phyloP scores from a whole-genome alignment of 2,888 invertebrate genomes.

The Luffia ferchaultella region DNA sequence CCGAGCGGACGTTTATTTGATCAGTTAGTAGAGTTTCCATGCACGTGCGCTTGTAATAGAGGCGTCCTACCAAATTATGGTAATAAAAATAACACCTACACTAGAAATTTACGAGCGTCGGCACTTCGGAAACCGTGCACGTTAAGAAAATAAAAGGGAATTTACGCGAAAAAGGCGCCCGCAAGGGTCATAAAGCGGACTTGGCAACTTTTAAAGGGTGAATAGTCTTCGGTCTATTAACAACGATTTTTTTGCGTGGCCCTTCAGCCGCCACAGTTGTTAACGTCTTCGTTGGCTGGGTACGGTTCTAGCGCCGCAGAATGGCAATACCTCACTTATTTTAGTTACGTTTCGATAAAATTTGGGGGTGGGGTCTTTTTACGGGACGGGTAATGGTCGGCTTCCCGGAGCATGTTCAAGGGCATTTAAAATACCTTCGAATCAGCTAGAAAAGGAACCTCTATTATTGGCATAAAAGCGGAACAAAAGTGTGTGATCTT shows the following conservation, averaged over 20 bases:
- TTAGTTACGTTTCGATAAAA: conserved; percentile 25
- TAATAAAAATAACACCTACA: neutral
- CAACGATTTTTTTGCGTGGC: conserved; percentile 4
- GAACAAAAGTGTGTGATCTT: too few relatives aligned
- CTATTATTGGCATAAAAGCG: too few relatives aligned
- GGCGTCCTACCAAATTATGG: neutral
- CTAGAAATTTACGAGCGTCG: neutral
- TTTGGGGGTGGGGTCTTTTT: conserved; percentile 6
- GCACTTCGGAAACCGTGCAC: neutral
- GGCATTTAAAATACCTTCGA: too few relatives aligned
- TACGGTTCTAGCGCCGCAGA: neutral
- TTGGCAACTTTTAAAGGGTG: conserved; percentile 36
- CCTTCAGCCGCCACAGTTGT: neutral
- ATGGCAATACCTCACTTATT: conserved; percentile 31
- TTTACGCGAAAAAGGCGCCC: conserved; percentile 3
- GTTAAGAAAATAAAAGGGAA: conserved; percentile 6
- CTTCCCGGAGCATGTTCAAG: neutral
- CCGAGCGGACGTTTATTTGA: too few relatives aligned
- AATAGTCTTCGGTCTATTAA: conserved; percentile 6
- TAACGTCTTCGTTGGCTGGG: neutral
- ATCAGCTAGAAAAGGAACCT: too few relatives aligned
- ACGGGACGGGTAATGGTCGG: neutral
- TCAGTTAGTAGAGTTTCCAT: too few relatives aligned
- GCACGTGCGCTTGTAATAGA: neutral
- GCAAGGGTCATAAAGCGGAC: conserved; percentile 6